Base-by-base conservation (phyloP, 2,113 vertebrate species). In the Ptychochromis oligacanthus region DNA sequence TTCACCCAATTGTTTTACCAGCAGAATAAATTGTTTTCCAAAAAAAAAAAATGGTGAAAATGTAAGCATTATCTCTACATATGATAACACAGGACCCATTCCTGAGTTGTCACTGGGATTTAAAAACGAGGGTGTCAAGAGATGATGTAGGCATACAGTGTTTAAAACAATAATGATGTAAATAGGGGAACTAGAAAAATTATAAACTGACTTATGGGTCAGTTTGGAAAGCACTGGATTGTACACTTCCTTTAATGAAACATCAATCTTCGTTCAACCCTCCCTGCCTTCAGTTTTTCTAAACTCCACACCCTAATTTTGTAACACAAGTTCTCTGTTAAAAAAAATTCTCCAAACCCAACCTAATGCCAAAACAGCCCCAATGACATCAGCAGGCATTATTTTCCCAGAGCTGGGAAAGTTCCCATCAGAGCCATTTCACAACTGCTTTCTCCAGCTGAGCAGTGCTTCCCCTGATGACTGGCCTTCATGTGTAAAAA, bases 401-500 rank as follows among this genome's bases (percentile, higher is more conserved):
- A 67, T 26, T 80, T 70, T 85, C 78, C 58, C 57, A n/a, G 75
- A 61, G 79, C 65, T 31, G 28, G 60, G 72, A 61, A 77, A 77
- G 55, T 77, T 81, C 43, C 61, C 79, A 61, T 24, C 60, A 80
- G 26, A 49, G 52, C 24, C 2, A 6, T 74, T 43, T n/a, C 14
- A 36, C 36, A 56, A 54, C 24, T 59, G 75, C 31, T 65, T 76
- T 57, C 58, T 49, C 56, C 64, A 43, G 31, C 46, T 4, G 4
- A 70, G 13, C 14, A 1, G 61, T 9, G 22, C 17, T 40, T 70
- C 62, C 17, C 36, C 24, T 7, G 60, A 77, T 49, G 60, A 79
- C 14, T 64, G 49, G 31, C 31, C 17, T 57, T 56, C 20, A 14
- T 65, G 61, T 80, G 52, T 67, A 18, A 61, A 22, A 62, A 78